Base-by-base conservation (phyloP, 2,113 vertebrate species). In the Seriola aureovittata region DNA sequence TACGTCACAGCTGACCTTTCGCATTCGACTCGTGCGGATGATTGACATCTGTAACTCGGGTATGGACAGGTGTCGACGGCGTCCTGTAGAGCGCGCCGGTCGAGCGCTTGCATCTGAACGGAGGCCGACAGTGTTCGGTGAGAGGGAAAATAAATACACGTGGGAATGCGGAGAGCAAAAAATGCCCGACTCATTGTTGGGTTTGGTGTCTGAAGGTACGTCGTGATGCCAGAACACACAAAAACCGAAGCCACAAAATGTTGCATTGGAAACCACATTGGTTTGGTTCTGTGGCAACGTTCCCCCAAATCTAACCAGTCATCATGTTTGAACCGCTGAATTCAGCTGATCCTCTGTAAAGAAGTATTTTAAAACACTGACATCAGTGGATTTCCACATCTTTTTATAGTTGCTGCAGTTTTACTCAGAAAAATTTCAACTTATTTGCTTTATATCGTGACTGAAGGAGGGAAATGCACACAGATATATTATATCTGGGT, bases 1-100 rank as follows among this genome's bases (percentile, higher is more conserved):
- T 85, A 74, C 58, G 36, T 85, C 80, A 81, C 70, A 66, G 71
- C 68, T 75, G 46, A 46, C 64, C 83, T 34, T 29, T 9, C 16
- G 42, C 19, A 25, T 14, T 52, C 2, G 34, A 57, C 1, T 0
- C 11, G 21, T 16, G 21, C 25, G 50, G 54, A 34, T 32, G 11
- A 80, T 23, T 34, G 21, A 23, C 25, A 34, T 65, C 42, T 38
- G 4, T 13, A 29, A 34, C 42, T 16, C 17, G 1, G 4, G 8
- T 11, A 29, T 25, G n/a, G 40, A 67, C n/a, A 23, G 32, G 14
- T 59, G 57, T 59, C 59, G 42, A 66, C 34, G 14, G 3, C 4
- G 14, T 50, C 29, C 8, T 62, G 52, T 5, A 13, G 25, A 38
- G 3, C 40, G 54, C 68, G 8, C n/a, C 36, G 59, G 67, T 64